Evolutionary conservation across 2,113 vertebrate species (phyloP), one percentile per base, ranked within the genome.

Genomic region (Circaetus gallicus): DNA sequence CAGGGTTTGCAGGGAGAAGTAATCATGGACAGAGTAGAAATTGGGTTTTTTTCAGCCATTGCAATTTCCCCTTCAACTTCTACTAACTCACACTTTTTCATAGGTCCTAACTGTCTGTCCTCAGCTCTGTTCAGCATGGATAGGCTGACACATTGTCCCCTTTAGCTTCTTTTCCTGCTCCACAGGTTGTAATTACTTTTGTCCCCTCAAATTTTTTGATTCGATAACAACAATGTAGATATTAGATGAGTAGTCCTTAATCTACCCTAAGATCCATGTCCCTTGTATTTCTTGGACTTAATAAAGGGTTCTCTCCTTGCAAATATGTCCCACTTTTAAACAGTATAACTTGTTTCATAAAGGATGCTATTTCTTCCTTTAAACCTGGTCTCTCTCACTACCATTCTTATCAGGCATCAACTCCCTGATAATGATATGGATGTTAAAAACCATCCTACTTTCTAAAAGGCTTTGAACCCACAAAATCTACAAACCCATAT

Each of bases 371-470:
- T 61, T 81, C 29, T 58, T 89, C 58, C 34, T 89, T 81, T 45
- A 86, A 86, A 67, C 9, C 9, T 43, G 31, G 14, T 55, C 43
- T 49, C 22, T 77, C 47, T 91, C 59, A 22, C n/a, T 79, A 34
- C 34, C 7, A 72, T 95, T 90, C 95, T 83, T 65, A 87, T 76
- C 87, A 87, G 83, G 52, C 66, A 67, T 67, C 81, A 71, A 66
- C 61, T 83, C 58, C 56, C 67, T 70, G 86, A 71, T 84, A 69
- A 61, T 61, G 47, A 74, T 36, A 76, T 70, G 38, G 63, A 94
- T 92, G 84, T 81, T 94, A 91, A 94, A 69, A 86, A 80, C 40
- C 71, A 86, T 50, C 38, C 63, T 87, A 56, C 66, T 95, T 87
- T 86, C 63, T 86, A 47, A 42, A 90, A 71, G 53, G 63, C 78